Base-by-base conservation (phyloP, 2,113 vertebrate genomes). In the Tragelaphus buxtoni region DNA sequence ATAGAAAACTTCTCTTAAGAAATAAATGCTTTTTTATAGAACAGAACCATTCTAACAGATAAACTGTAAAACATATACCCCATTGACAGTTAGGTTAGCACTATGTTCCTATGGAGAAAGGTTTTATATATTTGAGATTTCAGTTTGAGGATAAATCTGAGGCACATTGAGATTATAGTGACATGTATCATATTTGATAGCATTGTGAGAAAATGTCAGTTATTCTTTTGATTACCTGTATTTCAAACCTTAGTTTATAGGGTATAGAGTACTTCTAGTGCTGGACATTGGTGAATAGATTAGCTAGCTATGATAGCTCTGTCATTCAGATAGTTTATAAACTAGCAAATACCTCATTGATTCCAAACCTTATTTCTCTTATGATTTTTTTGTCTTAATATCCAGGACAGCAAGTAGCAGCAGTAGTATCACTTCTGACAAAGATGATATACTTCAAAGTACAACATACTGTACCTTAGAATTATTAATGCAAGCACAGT, bases 1-100 rank as follows among this genome's bases (percentile, higher is more conserved):
- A 28, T 93, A 49, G 17, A 95, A 83, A 91, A 65, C 60, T 94
- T 76, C 18, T 95, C 32, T 96, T 94, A 49, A 94, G 58, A 93
- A 93, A 86, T 35, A 93, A 82, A 49, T 72, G 14, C 30, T 91
- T 42, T n/a, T 45, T 96, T 88, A 65, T 91, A 65, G 63, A 89
- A 91, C 11, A 97, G 60, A 96, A 61, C 49, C 92, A 20, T 72
- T 77, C 3, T 91, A 60, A 80, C 35, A 49, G 47, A 69, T 89
- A 56, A 56, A 86, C 93, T 83, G 18, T 81, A 82, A 51, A 80
- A 60, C 10, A 53, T 92, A 47, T 89, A 42, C 13, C 9, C 28
- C 28, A 8, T n/a, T 95, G 61, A 86, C 39, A 93, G 4, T 91
- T 97, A 30, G 89, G 55, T 90, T 89, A 95, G 12, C 35, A 77